phyloP scores from a whole-genome alignment of 2,797 vertebrate species.

The Nyctalus aviator region DNA sequence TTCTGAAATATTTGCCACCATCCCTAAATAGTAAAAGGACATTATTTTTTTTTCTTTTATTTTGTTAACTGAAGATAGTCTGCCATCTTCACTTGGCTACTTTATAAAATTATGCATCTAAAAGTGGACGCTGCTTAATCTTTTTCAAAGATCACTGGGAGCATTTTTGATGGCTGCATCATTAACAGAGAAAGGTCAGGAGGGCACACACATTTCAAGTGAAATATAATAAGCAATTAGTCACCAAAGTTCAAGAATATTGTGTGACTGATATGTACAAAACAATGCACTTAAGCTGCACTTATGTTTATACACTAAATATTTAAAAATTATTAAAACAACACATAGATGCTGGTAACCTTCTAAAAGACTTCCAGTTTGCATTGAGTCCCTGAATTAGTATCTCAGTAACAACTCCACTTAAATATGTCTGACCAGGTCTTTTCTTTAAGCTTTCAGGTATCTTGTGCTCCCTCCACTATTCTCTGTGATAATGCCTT shows the following conservation, averaged over 20 bases:
- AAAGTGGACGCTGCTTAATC: neutral
- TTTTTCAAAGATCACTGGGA: neutral
- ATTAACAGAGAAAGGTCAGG: neutral
- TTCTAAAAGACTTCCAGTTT: neutral
- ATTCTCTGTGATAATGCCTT: neutral
- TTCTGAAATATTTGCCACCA: constrained; percentile 31
- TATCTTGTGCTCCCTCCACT: neutral
- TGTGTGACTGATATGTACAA: neutral
- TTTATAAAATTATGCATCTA: constrained; percentile 7
- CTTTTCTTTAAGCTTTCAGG: neutral
- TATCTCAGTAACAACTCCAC: neutral
- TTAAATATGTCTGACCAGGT: neutral
- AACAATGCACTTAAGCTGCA: neutral
- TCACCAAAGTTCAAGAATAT: neutral
- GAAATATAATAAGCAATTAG: neutral
- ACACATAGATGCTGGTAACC: neutral
- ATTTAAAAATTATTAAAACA: neutral
- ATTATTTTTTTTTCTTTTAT: neutral
- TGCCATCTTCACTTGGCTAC: neutral
- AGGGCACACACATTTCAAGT: neutral
- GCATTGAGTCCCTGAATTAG: neutral
- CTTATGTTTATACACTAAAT: neutral
- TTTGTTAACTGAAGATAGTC: neutral
- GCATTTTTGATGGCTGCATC: neutral
- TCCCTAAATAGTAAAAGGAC: neutral